Conservation (phyloP, 1,140 invertebrate species). For the Nomia melanderi region DNA sequence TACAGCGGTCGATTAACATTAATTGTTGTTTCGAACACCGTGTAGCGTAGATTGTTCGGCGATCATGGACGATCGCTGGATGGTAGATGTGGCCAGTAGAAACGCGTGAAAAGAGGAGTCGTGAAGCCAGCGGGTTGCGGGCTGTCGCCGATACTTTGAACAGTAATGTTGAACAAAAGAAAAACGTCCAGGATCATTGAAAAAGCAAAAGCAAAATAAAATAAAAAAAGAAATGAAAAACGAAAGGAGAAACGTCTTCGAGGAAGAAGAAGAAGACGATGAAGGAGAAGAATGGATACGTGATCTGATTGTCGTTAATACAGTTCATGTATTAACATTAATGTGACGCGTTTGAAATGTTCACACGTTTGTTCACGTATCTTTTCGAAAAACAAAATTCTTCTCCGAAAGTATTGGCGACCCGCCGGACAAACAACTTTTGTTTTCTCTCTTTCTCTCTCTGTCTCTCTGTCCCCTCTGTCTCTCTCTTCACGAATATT, state of each 20-base stretch:
- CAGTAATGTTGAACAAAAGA: too few relatives aligned
- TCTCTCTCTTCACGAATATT: slow-evolving; percentile 51
- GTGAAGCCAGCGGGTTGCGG: slow-evolving; percentile 45
- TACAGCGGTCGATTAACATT: neutral
- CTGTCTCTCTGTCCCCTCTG: slow-evolving; percentile 37
- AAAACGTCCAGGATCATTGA: too few relatives aligned
- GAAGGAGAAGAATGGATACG: neutral
- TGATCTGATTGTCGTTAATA: too few relatives aligned
- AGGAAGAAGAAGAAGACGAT: too few relatives aligned
- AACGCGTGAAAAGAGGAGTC: slow-evolving; percentile 30
- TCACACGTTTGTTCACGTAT: too few relatives aligned
- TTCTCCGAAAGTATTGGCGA: slow-evolving; percentile 50
- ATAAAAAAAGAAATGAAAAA: too few relatives aligned
- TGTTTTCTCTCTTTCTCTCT: slow-evolving; percentile 49
- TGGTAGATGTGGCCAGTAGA: slow-evolving; percentile 25
- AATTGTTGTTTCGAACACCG: neutral
- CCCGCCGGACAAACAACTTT: slow-evolving; percentile 35
- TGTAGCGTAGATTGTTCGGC: neutral
- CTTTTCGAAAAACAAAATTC: too few relatives aligned
- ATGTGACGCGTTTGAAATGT: too few relatives aligned
- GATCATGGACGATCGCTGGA: neutral
- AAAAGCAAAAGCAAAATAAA: too few relatives aligned
- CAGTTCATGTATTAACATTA: too few relatives aligned
- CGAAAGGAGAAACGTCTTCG: too few relatives aligned
- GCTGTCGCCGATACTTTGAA: slow-evolving; percentile 32